These are phyloP conservation scores for Trichogramma dendrolimi DNA, from an alignment of 2,888 invertebrate genomes.

Conservation along the genomic window DNA sequence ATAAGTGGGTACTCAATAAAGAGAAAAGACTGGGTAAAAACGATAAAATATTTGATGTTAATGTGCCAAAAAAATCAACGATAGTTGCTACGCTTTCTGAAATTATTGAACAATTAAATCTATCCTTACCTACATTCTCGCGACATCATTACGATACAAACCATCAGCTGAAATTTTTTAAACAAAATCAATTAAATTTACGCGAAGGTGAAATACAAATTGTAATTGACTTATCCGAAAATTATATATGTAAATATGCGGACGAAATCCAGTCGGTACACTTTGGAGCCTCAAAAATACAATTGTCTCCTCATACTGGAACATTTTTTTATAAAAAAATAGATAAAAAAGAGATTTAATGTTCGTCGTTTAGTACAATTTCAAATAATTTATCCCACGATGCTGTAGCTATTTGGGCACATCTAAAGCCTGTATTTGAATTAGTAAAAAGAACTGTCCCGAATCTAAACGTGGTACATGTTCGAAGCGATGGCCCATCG, in stretches of 20 bases:
- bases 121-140: too few species aligned
- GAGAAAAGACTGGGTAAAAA: too few species aligned
- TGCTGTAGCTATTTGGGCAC: conserved; percentile 15
- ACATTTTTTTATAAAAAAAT: neutral
- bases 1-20: too few species aligned
- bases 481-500: conserved; percentile 18
- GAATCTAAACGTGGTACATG: conserved; percentile 9
- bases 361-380: neutral
- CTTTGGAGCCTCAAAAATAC: neutral
- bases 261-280: neutral
- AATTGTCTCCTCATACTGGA: neutral
- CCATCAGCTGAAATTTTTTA: too few species aligned
- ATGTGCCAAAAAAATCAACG: too few species aligned
- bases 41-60: too few species aligned
- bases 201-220: too few species aligned
- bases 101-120: too few species aligned
- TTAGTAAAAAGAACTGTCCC: conserved; percentile 13
- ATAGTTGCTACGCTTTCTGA: too few species aligned
- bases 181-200: too few species aligned
- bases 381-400: conserved; percentile 15
- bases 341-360: neutral
- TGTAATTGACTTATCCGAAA: too few species aligned
- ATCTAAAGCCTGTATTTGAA: conserved; percentile 15
- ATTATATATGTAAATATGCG: neutral
- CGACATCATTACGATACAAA: too few species aligned